Conservation (phyloP, 2,888 invertebrate genomes). For the Zaprionus bogoriensis region DNA sequence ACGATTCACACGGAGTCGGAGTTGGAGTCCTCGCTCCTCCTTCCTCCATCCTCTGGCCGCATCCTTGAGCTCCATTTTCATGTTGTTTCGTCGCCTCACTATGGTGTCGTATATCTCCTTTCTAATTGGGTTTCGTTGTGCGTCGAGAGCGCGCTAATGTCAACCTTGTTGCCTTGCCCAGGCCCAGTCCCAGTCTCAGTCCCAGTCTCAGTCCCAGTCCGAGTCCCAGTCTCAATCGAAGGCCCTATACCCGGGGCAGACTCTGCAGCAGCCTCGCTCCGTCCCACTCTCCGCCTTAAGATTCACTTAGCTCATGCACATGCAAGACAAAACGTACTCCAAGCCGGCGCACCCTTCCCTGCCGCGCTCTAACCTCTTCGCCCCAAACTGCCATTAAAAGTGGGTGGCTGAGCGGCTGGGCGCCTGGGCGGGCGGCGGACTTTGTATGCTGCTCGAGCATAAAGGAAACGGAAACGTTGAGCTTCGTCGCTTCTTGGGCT, state of each 20-base stretch:
- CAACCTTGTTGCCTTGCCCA: constrained; percentile 67
- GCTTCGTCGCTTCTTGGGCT: constrained; percentile 79
- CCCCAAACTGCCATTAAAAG: constrained; percentile 61
- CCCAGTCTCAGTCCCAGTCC: too few relatives aligned
- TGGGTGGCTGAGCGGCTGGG: constrained; percentile 25
- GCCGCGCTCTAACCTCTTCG: neutral
- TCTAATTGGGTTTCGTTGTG: constrained; percentile 79
- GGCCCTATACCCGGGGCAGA: neutral
- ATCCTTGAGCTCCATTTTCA: constrained; percentile 64
- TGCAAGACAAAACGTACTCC: constrained; percentile 70
- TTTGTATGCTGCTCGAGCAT: constrained; percentile 58
- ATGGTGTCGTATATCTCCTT: constrained; percentile 78
- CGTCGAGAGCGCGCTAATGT: constrained; percentile 70
- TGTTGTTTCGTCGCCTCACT: constrained; percentile 79
- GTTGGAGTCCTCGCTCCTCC: neutral
- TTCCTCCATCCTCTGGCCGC: constrained; percentile 8
- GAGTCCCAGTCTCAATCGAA: constrained; percentile 3
- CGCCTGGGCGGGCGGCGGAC: neutral
- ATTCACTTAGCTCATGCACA: constrained; percentile 79
- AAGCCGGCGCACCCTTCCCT: constrained; percentile 28
- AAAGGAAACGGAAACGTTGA: constrained; percentile 78
- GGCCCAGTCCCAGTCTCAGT: constrained; percentile 1
- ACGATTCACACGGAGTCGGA: constrained; percentile 8
- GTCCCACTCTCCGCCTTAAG: constrained; percentile 34
- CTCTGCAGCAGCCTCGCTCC: neutral